Conservation (phyloP, 2,113 vertebrate genomes). For the Telmatochromis bifrenatus region DNA sequence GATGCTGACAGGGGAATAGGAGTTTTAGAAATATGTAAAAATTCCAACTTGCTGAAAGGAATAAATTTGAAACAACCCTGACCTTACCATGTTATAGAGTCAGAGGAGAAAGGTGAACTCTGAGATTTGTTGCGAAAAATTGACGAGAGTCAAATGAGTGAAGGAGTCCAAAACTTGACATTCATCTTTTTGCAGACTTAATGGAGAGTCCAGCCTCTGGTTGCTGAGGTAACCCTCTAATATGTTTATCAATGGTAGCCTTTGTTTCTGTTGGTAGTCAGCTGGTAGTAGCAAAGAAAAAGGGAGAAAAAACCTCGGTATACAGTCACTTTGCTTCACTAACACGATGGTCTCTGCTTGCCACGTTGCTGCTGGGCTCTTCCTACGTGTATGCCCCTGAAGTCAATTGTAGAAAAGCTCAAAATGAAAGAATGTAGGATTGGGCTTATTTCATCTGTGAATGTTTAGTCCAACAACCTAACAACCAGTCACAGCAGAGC, state of each 20-base stretch:
- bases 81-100: background rate
- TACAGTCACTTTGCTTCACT: background rate
- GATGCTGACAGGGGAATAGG: background rate
- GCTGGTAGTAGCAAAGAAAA: background rate
- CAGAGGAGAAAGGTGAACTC: background rate
- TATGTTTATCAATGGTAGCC: background rate
- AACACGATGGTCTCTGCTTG: background rate
- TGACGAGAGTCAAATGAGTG: background rate
- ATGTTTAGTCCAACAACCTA: background rate
- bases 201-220: background rate
- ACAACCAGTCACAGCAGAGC: background rate
- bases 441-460: background rate
- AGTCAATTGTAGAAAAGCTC: background rate
- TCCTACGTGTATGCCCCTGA: background rate
- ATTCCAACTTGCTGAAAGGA: background rate
- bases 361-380: background rate
- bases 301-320: background rate
- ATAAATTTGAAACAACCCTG: background rate
- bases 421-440: background rate
- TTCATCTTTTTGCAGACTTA: background rate
- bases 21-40: background rate
- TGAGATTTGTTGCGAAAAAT: background rate
- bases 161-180: background rate
- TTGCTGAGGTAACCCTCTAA: background rate
- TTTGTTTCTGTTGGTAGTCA: background rate